Conservation (phyloP, 2,113 vertebrate species). For the Pomatostomus ruficeps region DNA sequence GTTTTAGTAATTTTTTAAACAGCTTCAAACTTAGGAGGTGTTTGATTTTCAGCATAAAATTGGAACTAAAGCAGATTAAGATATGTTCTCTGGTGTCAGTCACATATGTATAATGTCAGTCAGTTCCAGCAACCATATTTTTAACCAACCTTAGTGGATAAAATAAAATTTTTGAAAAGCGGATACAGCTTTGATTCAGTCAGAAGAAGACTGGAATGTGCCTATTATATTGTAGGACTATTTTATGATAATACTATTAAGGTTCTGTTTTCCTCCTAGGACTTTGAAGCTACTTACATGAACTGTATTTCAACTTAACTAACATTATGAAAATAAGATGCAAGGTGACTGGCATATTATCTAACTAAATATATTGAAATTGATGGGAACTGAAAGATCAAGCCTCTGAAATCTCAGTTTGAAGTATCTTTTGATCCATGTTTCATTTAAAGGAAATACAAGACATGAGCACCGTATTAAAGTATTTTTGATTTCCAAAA, state of each 20-base stretch:
- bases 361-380: neutral
- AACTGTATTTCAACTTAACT: neutral
- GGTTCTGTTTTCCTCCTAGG: neutral
- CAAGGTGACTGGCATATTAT: neutral
- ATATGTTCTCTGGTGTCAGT: neutral
- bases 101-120: neutral
- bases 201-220: neutral
- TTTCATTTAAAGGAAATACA: neutral
- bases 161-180: neutral
- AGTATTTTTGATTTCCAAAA: neutral
- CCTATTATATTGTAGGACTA: neutral
- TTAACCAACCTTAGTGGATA: neutral
- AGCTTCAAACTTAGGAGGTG: neutral
- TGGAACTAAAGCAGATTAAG: neutral
- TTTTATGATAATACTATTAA: neutral
- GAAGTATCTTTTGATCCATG: neutral
- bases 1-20: neutral
- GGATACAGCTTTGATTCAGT: neutral
- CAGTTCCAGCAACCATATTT: neutral
- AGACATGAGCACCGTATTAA: neutral
- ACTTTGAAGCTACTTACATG: neutral
- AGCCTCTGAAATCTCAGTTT: neutral
- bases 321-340: neutral
- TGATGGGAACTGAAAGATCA: neutral
- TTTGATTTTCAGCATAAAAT: neutral